Evolutionary conservation across 1,140 invertebrate genomes (phyloP).

Genomic region (Heliothis subflexa): DNA sequence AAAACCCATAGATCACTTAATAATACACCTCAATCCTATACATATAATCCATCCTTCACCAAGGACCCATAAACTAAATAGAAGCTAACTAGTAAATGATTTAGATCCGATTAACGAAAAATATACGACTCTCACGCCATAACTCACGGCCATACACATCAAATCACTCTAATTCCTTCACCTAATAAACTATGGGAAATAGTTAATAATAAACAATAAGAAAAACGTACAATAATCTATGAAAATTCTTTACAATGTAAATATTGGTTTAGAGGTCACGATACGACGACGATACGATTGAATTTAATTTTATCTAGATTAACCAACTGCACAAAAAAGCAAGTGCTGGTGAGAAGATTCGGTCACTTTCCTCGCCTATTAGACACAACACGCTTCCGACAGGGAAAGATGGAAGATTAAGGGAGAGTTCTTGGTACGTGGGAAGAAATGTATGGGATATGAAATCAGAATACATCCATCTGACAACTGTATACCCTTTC

Average conservation of each 20-base stretch:
- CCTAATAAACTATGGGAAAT: constrained; percentile 52
- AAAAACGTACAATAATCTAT: constrained; percentile 57
- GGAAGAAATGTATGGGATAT: too few relatives aligned
- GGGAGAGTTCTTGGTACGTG: too few relatives aligned
- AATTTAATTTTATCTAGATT: not conserved
- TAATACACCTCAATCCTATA: constrained; percentile 33
- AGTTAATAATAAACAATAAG: constrained; percentile 56
- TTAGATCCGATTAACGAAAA: constrained; percentile 43
- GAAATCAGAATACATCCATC: too few relatives aligned
- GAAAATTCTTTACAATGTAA: constrained; percentile 55
- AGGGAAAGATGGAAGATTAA: not conserved
- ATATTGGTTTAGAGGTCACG: constrained; percentile 49
- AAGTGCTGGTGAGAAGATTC: too few relatives aligned
- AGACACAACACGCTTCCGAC: too few relatives aligned
- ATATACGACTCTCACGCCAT: constrained; percentile 20
- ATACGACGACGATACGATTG: constrained; percentile 52
- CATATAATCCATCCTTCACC: constrained; percentile 5
- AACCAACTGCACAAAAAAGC: not conserved
- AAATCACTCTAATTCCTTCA: constrained; percentile 68
- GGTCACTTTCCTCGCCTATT: too few relatives aligned
- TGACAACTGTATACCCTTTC: too few relatives aligned
- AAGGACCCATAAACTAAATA: constrained; percentile 31
- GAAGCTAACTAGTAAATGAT: constrained; percentile 44
- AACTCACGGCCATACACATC: constrained; percentile 26
- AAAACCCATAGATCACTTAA: constrained; percentile 19